Evolutionary conservation across 30 jellyfish, hydroid and myxozoan genomes (phyloP).

Genomic region (Hydra vulgaris): DNA sequence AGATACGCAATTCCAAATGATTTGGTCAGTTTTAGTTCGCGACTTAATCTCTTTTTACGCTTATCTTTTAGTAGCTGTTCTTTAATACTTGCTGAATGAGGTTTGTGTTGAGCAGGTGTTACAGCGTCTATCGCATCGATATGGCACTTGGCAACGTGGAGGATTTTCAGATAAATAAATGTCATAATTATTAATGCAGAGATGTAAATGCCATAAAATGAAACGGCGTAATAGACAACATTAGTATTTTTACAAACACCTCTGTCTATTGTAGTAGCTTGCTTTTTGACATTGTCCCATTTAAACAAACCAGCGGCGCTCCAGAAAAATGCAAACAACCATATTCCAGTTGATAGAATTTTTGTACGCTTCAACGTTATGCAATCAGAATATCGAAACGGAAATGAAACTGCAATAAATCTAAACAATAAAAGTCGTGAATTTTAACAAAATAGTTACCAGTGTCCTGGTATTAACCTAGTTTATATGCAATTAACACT

Average conservation of each 20-base stretch:
- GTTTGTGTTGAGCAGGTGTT: constrained; percentile 28
- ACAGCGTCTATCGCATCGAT: constrained; percentile 62
- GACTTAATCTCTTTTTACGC: constrained; percentile 35
- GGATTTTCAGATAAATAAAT: constrained; percentile 34
- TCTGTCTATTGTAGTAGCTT: no score
- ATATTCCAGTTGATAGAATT: constrained; percentile 23
- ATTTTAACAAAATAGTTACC: no score
- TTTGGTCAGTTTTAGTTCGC: constrained; percentile 75
- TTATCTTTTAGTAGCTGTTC: constrained; percentile 8
- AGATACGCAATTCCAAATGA: constrained; percentile 77
- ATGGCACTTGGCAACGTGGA: constrained; percentile 55
- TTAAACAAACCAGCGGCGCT: constrained; percentile 44
- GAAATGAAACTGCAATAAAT: constrained; percentile 52
- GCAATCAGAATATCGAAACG: constrained; percentile 43
- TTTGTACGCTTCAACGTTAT: constrained; percentile 34
- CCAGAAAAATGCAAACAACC: constrained; percentile 59
- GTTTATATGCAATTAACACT: no score
- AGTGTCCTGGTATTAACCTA: no score
- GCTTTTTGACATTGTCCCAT: constrained; percentile 52
- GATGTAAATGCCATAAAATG: no score
- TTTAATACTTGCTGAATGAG: constrained; percentile 4
- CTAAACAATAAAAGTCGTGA: no score
- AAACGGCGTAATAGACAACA: constrained; percentile 35
- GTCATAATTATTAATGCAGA: constrained; percentile 63
- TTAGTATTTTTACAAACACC: no score